Conservation (phyloP, 2,113 vertebrate species). For the Microtus montanus region DNA sequence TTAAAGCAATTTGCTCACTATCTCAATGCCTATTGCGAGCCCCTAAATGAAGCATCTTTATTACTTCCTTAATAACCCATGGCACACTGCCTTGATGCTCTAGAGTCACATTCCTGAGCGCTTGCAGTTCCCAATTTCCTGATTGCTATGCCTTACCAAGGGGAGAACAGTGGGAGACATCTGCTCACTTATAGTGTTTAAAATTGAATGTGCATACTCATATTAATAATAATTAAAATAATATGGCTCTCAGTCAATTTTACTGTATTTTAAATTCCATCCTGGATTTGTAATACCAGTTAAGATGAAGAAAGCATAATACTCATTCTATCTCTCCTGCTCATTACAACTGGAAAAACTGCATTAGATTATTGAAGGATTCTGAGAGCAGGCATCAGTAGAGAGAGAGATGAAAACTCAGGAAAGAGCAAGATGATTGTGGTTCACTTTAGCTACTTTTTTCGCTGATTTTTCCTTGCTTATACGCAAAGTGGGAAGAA, state of each 20-base stretch:
- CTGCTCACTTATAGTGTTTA: background rate
- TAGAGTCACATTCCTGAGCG: background rate
- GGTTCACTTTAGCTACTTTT: background rate
- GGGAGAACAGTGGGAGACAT: background rate
- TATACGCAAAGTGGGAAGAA: background rate
- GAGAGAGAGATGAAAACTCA: background rate
- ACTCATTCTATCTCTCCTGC: background rate
- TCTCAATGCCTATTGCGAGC: background rate
- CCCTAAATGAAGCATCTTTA: background rate
- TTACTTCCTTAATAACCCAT: background rate
- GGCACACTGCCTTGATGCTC: background rate
- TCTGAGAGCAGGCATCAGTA: background rate
- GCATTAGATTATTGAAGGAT: background rate
- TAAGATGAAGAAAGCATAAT: background rate
- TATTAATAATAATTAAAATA: conserved; percentile 11
- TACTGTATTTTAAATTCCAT: background rate
- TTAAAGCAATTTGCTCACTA: background rate
- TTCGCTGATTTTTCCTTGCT: background rate
- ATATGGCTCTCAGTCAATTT: background rate
- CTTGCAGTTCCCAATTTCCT: background rate
- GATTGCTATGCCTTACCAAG: background rate
- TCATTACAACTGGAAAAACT: background rate
- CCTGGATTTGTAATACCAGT: background rate
- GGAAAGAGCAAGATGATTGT: background rate
- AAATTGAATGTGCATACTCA: background rate